Base-by-base conservation (phyloP, 2,113 vertebrate genomes). In the Labeo rohita region DNA sequence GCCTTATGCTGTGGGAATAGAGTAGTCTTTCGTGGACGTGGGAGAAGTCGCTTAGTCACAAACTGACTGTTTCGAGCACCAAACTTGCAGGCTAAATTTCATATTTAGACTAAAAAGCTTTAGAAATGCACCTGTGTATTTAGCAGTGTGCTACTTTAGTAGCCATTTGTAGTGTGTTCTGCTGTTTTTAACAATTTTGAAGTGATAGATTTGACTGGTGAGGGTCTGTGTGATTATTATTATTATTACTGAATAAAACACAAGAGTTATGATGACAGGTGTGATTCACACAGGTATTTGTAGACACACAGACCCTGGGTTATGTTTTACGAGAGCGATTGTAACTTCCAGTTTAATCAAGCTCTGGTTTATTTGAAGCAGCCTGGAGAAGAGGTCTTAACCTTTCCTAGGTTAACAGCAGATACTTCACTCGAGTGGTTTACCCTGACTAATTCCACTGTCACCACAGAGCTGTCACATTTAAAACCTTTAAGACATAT, bases 301-400 rank as follows among this genome's bases (percentile, higher is more conserved):
- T 65, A 49, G 66, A 81, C 16, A 59, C 50, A 16, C 56, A 75
- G 47, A 68, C 66, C 77, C 49, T 13, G 72, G 47, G 4, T 76
- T 80, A n/a, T 73, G 16, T 63, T 73, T 75, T 79, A 87, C 10
- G 50, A 52, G 63, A 73, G 66, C 28, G 61, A 75, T 36, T 73
- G 52, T 79, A 65, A 52, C 77, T 34, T 49, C 65, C 74, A 36
- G 63, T 85, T 85, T 81, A 85, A 72, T 85, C 68, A 80, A 28
- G 49, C 77, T 34, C 13, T 54, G 83, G 66, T 84, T 85, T 85
- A 87, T 87, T 81, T 85, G 68, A 85, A 82, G 87, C 70, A 47
- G 28, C 54, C 80, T 59, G 70, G 47, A 59, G 52, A 85, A 73
- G 43, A 47, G 56, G 76, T 66, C 83, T 80, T 59, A 63, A 84